Percentiles rank a stretch among this genome's conserved stretches.
phyloP scores from a whole-genome alignment of 2,797 vertebrate species.

The Myotis planiceps region DNA sequence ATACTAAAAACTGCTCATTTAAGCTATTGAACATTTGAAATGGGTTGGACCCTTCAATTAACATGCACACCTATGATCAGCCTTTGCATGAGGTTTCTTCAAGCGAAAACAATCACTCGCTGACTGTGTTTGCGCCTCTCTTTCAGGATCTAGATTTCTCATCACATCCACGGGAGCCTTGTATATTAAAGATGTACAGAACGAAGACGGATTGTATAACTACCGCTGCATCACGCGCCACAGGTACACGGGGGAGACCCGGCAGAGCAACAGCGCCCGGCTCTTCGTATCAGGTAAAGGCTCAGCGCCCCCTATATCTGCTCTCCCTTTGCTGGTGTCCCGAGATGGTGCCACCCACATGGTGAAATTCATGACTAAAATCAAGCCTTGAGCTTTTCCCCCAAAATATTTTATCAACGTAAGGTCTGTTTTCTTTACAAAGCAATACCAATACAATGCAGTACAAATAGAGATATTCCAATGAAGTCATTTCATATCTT shows the following conservation, averaged over 20 bases:
- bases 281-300: slow-evolving; percentile 96
- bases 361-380: not conserved
- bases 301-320: accelerated
- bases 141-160: slow-evolving; percentile 99
- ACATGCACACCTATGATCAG: not conserved
- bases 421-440: not conserved
- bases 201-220: slow-evolving; percentile 98
- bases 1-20: not conserved
- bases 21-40: not conserved
- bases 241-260: slow-evolving; percentile 97
- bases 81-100: not conserved
- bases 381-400: not conserved
- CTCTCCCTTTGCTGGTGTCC: accelerated
- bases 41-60: not conserved
- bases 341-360: accelerated
- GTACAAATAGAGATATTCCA: not conserved
- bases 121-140: slow-evolving; percentile 45
- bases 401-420: not conserved
- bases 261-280: slow-evolving; percentile 98
- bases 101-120: accelerated
- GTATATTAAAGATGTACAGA: slow-evolving; percentile 99
- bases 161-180: slow-evolving; percentile 99
- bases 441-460: not conserved
- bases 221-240: slow-evolving; percentile 98
- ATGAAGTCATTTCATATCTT: not conserved